Percentiles rank a stretch among this genome's conserved stretches.
These are phyloP conservation scores for Baccha elongata DNA, from an alignment of 2,888 invertebrate genomes.

Conservation along the genomic window DNA sequence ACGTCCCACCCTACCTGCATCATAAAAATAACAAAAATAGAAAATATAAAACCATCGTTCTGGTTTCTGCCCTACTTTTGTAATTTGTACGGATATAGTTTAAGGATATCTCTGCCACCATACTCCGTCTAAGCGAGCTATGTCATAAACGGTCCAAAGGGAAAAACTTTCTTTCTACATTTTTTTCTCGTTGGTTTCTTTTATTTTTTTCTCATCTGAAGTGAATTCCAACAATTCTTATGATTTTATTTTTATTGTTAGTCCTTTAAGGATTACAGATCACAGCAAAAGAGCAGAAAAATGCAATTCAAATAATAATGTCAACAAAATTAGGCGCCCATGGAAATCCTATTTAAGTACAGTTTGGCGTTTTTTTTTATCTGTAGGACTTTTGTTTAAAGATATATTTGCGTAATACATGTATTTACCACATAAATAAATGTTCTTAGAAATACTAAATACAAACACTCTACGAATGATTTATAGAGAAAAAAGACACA, in stretches of 20 bases:
- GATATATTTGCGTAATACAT: not conserved
- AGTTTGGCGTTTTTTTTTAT: not conserved
- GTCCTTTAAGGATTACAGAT: not conserved
- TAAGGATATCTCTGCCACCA: not conserved
- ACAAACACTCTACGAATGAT: constrained; percentile 11
- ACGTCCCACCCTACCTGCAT: not conserved
- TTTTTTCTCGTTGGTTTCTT: not conserved
- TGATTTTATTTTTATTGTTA: not conserved
- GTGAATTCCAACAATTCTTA: not conserved
- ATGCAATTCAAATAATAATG: constrained; percentile 9
- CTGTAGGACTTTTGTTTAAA: too few relatives aligned
- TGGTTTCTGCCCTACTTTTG: not conserved
- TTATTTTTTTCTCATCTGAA: not conserved
- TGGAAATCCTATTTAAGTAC: constrained; percentile 16
- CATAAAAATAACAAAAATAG: not conserved
- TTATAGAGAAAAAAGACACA: not conserved
- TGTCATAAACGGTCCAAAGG: not conserved
- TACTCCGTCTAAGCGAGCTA: not conserved
- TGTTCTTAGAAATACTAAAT: not conserved
- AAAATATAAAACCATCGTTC: too few relatives aligned
- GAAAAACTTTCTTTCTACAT: not conserved
- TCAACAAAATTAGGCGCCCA: constrained; percentile 52
- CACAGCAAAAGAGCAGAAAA: not conserved
- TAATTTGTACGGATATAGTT: constrained; percentile 7
- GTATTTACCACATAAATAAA: constrained; percentile 46